Percentiles rank a stretch among this genome's conserved stretches.
These are phyloP conservation scores for Amiota minor DNA, from an alignment of 2,888 invertebrate species.

Conservation along the genomic window DNA sequence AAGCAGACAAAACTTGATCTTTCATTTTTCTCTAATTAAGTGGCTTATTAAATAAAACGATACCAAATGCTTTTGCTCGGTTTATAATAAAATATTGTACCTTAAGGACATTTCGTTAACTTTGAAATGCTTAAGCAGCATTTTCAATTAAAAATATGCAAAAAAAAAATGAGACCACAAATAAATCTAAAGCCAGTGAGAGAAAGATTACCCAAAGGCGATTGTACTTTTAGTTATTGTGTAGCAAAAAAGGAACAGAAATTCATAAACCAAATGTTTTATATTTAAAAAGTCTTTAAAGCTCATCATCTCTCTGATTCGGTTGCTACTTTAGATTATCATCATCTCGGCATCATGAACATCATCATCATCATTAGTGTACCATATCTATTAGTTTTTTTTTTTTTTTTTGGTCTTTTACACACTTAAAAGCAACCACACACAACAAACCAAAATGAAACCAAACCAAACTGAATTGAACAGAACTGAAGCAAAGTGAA, in stretches of 20 bases:
- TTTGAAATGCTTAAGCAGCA: background rate
- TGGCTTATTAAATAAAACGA: conserved; percentile 2
- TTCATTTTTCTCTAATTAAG: conserved; percentile 3
- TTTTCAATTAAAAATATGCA: conserved; percentile 3
- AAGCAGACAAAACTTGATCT: no score
- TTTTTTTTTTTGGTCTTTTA: no score
- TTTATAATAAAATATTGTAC: background rate
- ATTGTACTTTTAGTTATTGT: background rate
- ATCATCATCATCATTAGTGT: no score
- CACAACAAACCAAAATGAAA: background rate
- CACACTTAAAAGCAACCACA: background rate
- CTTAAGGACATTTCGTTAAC: conserved; percentile 4
- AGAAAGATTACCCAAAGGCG: background rate
- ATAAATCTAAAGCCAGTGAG: conserved; percentile 59
- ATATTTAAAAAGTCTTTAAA: no score
- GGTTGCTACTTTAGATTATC: background rate
- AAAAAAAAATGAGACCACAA: conserved; percentile 58
- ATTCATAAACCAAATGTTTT: background rate
- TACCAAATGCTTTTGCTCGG: background rate
- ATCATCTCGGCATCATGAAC: no score
- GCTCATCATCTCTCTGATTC: background rate
- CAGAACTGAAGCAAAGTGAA: no score
- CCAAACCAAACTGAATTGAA: no score
- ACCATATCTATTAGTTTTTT: no score
- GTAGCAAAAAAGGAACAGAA: background rate